Percentiles rank a stretch among this genome's conserved stretches.
Conservation (phyloP, 2,113 vertebrate genomes). For the Asarcornis scutulata region DNA sequence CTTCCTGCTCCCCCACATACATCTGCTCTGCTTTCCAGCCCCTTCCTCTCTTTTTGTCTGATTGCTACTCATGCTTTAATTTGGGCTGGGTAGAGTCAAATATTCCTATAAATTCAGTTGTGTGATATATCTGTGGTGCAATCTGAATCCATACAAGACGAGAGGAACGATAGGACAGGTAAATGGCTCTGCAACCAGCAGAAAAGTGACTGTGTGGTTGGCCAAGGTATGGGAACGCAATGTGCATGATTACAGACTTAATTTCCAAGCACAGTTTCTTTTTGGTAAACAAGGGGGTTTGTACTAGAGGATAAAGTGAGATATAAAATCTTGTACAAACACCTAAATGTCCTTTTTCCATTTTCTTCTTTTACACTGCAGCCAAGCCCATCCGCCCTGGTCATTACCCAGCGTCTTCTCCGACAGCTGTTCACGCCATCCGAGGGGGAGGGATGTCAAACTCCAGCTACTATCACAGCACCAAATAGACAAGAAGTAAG, state of each 20-base stretch:
- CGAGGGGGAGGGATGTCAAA: slow-evolving; percentile 82
- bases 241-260: neutral
- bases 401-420: slow-evolving; percentile 89
- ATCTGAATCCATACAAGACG: rapidly evolving
- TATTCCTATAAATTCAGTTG: neutral
- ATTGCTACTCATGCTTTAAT: neutral
- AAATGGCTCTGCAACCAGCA: neutral
- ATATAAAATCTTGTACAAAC: neutral
- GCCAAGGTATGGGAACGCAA: neutral
- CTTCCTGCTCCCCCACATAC: neutral
- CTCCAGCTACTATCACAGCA: slow-evolving; percentile 80
- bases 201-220: neutral
- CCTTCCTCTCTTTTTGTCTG: neutral
- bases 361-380: slow-evolving; percentile 46
- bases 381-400: slow-evolving; percentile 93
- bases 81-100: neutral
- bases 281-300: neutral
- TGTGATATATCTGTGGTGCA: neutral
- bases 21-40: neutral
- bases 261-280: neutral
- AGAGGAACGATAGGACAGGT: neutral
- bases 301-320: neutral
- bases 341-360: neutral
- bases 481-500: slow-evolving; percentile 78
- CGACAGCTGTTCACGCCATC: slow-evolving; percentile 80